These are phyloP conservation scores for Eurystomus glaucurus DNA, from an alignment of 2,797 vertebrate species.

Conservation along the genomic window DNA sequence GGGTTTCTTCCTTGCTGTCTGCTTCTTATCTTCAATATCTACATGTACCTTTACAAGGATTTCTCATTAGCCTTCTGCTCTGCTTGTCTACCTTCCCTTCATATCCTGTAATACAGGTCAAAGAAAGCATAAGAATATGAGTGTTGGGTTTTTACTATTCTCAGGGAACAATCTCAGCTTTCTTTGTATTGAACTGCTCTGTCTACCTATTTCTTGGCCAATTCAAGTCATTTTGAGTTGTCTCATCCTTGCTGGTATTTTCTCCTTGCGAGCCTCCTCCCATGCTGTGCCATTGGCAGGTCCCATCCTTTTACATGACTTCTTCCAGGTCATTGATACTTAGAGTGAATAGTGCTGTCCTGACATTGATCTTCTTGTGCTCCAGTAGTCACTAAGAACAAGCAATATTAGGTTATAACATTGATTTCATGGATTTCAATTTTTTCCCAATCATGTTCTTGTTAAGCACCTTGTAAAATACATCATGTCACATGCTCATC, in stretches of 20 bases:
- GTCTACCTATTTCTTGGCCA: neutral
- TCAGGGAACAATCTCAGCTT: neutral
- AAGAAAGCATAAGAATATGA: accelerated
- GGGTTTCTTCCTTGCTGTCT: neutral
- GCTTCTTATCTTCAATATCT: neutral
- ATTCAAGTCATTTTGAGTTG: neutral
- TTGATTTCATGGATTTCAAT: slow-evolving; percentile 79
- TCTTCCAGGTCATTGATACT: slow-evolving; percentile 72
- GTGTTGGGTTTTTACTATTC: accelerated
- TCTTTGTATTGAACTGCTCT: neutral
- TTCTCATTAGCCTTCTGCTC: neutral
- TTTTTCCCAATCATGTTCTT: slow-evolving; percentile 69
- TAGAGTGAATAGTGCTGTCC: slow-evolving; percentile 75
- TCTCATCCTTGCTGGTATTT: neutral
- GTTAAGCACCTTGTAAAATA: slow-evolving; percentile 66
- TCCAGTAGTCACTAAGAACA: slow-evolving; percentile 70
- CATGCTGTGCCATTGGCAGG: neutral
- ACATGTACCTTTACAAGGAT: neutral
- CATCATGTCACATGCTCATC: neutral
- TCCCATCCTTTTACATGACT: neutral
- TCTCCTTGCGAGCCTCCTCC: neutral
- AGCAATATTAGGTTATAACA: slow-evolving; percentile 77
- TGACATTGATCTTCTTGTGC: slow-evolving; percentile 76
- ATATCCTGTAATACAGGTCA: neutral
- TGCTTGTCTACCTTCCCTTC: neutral